Conservation (phyloP, 2,888 invertebrate genomes). For the Clunio marinus region DNA sequence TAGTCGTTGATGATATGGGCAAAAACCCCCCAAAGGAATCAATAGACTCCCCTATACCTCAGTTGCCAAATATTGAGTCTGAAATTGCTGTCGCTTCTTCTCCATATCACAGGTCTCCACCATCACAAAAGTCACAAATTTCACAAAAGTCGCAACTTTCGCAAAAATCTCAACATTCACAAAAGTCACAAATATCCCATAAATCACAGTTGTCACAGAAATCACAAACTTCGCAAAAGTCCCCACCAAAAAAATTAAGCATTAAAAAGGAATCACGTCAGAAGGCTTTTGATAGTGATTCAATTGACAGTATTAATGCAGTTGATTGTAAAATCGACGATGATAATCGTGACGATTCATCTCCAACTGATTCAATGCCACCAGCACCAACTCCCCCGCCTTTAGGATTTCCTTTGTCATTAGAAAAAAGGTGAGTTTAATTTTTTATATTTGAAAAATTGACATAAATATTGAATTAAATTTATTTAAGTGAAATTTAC, state of each 20-base stretch:
- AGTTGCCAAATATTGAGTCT: neutral
- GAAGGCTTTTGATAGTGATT: conserved; percentile 17
- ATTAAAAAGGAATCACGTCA: neutral
- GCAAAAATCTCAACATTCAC: neutral
- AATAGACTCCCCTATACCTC: neutral
- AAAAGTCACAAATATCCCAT: neutral
- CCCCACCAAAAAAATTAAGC: conserved; percentile 8
- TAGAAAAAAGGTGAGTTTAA: conserved; percentile 29
- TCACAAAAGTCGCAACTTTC: neutral
- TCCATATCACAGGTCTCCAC: neutral
- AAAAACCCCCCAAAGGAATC: neutral
- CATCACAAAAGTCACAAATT: neutral
- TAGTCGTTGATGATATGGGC: neutral
- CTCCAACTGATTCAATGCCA: conserved; percentile 35
- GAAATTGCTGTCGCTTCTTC: neutral
- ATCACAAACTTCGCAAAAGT: neutral
- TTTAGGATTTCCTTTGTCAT: neutral
- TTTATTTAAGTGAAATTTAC: too few species aligned
- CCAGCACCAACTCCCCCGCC: conserved; percentile 29
- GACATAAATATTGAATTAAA: too few species aligned
- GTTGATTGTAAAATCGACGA: conserved; percentile 37
- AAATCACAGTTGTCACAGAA: conserved; percentile 18
- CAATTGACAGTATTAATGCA: conserved; percentile 34
- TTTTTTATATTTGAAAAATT: too few species aligned
- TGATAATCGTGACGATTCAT: conserved; percentile 35